phyloP scores from a whole-genome alignment of 2,797 vertebrate species.

The Poliocrania exsul region DNA sequence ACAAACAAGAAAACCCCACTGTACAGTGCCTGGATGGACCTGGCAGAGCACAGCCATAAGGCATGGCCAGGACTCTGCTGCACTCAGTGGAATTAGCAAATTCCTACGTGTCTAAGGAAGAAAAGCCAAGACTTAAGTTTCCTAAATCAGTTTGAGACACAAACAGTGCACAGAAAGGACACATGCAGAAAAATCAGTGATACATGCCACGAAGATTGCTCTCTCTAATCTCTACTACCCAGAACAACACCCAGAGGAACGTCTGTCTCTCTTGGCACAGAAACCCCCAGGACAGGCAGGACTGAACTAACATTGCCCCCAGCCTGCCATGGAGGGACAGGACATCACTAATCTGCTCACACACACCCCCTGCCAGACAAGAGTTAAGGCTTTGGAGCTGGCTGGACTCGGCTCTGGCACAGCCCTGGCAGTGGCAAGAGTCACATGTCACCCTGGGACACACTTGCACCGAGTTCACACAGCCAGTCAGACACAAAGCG shows the following conservation, averaged over 20 bases:
- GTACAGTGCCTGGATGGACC: not conserved
- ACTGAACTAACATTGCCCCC: not conserved
- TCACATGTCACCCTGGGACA: not conserved
- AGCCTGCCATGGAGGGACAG: not conserved
- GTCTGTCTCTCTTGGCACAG: not conserved
- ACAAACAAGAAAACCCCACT: not conserved
- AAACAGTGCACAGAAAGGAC: slow-evolving; percentile 34
- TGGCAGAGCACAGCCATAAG: not conserved
- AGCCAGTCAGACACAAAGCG: not conserved
- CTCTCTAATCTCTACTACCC: not conserved
- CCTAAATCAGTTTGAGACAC: slow-evolving; percentile 20
- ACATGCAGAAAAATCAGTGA: slow-evolving; percentile 40
- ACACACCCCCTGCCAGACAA: not conserved
- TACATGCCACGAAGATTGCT: not conserved
- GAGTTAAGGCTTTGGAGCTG: slow-evolving; percentile 16
- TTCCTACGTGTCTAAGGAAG: not conserved
- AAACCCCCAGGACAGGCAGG: not conserved
- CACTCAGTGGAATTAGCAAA: not conserved
- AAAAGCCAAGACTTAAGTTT: slow-evolving; percentile 33
- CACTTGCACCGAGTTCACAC: not conserved
- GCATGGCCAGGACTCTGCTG: not conserved
- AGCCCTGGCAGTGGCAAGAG: not conserved
- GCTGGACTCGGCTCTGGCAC: not conserved
- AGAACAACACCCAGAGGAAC: not conserved
- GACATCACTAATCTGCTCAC: not conserved